Base-by-base conservation (phyloP, 2,797 vertebrate species). In the Echeneis naucrates region DNA sequence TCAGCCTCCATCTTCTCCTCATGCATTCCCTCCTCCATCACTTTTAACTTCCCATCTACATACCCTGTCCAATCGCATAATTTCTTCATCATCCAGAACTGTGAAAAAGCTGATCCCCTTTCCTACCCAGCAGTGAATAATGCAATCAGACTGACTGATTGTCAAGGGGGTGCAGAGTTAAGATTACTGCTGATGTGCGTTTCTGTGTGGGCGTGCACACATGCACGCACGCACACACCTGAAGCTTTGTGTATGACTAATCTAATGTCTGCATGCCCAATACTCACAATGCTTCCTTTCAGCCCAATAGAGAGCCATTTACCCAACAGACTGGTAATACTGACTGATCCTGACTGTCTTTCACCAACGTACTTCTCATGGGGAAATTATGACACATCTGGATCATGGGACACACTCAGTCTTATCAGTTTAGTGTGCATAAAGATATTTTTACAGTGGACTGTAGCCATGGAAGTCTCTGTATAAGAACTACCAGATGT, bases 91-190 rank as follows among this genome's bases (percentile, higher is more conserved):
- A 73, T 75, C 62, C 71, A 53, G 45, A 75, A 72, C 75, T 51
- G 60, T 45, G 69, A 83, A 80, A 62, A 58, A 57, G 71, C 78
- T 84, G 55, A 81, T 82, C 74, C 50, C 57, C 73, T 88, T 79
- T 78, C 53, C 71, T 33, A 51, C 64, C 76, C 78, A 73, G 80
- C 50, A 8, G 69, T 87, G 82, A 85, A 90, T 86, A 92, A 90
- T 87, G 86, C 75, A 90, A 90, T 88, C 86, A 89, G 76, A 70
- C 70, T 75, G 79, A 86, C 67, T 78, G 81, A 88, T 78, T 86
- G 76, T 79, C 75, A 79, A 82, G 70, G 79, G 23, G 63, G 33
- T 52, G 75, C 14, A 7, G 64, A 72, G 74, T 82, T 86, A 76
- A 85, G 81, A 81, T 32, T 71, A 68, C 52, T 1, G 35, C 35